Percentiles rank a stretch among this genome's conserved stretches.
These are phyloP conservation scores for Hoplostethus atlanticus DNA, from an alignment of 2,797 vertebrate genomes.

Conservation along the genomic window DNA sequence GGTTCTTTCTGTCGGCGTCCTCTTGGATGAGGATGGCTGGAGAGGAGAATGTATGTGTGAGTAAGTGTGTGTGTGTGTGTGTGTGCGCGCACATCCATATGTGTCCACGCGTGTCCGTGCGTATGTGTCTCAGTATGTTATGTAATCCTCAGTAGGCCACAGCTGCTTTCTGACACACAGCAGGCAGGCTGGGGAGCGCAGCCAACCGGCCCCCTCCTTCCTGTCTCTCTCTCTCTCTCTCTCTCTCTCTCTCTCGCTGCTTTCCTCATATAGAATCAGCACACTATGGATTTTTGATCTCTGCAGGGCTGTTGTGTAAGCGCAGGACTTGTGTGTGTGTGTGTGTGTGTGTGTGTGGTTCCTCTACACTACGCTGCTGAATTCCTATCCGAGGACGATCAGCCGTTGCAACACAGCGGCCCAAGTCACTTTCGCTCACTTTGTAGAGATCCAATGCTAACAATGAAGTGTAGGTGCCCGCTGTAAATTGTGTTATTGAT, in stretches of 20 bases:
- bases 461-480: background rate
- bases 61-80: background rate
- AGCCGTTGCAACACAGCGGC: background rate
- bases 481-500: background rate
- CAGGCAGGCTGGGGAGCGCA: conserved; percentile 56
- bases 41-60: conserved; percentile 1
- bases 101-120: background rate
- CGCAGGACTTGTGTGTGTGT: conserved; percentile 10
- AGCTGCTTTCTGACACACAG: conserved; percentile 80
- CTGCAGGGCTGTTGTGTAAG: conserved; percentile 55
- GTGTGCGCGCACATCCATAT: conserved; percentile 4
- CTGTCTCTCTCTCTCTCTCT: conserved; percentile 38
- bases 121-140: conserved; percentile 69
- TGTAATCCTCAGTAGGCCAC: conserved; percentile 81
- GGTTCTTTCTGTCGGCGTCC: background rate
- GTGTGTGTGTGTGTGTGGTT: background rate
- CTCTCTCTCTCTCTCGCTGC: background rate
- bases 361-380: background rate
- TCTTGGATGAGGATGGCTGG: background rate
- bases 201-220: conserved; percentile 61
- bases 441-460: background rate
- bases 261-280: conserved; percentile 67
- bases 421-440: conserved; percentile 10
- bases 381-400: no score
- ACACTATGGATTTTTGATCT: conserved; percentile 68